Conservation (phyloP, 2,113 vertebrate species). For the Vombatus ursinus region DNA sequence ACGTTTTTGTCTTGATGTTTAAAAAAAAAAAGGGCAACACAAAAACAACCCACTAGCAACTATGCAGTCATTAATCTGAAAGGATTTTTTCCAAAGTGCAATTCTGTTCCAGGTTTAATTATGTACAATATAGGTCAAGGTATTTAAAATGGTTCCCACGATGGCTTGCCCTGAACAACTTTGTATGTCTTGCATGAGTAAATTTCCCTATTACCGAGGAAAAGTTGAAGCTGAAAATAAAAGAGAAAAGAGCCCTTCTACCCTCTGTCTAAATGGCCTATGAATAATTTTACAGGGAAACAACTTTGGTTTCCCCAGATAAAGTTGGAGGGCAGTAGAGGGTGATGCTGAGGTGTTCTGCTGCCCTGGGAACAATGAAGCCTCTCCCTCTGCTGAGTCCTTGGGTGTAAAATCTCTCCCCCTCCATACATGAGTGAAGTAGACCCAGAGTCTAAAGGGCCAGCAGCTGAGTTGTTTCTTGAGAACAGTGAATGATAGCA, state of each 20-base stretch:
- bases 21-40: not conserved
- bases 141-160: slow-evolving; percentile 44
- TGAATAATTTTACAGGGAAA: not conserved
- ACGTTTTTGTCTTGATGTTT: not conserved
- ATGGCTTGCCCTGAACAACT: slow-evolving; percentile 45
- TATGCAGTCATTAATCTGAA: slow-evolving; percentile 29
- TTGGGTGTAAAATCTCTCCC: rapidly evolving
- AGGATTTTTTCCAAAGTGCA: slow-evolving; percentile 55
- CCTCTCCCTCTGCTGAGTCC: not conserved
- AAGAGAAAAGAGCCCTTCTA: not conserved
- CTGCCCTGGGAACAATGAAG: not conserved
- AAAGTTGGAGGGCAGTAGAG: not conserved
- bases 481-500: not conserved
- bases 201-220: not conserved
- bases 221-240: not conserved
- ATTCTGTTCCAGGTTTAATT: slow-evolving; percentile 43
- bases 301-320: not conserved
- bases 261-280: not conserved
- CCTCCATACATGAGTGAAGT: not conserved
- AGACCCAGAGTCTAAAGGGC: not conserved
- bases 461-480: not conserved
- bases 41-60: not conserved
- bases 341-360: not conserved
- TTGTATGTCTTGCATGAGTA: not conserved
- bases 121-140: slow-evolving; percentile 53